phyloP scores from a whole-genome alignment of 2,888 invertebrate species.

The Stenurella melanura region DNA sequence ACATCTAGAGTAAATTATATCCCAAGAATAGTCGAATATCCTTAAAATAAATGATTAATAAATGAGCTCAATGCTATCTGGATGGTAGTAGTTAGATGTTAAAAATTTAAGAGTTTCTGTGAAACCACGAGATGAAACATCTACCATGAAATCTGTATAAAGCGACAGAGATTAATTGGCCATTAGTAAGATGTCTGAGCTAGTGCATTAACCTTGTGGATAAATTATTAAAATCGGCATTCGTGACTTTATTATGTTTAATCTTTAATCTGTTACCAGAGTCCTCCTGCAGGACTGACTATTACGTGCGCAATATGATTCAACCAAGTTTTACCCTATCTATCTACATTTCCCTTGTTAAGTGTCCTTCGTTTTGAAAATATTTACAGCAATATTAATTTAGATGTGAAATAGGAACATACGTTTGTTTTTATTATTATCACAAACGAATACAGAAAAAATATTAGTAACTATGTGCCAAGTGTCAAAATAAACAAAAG shows the following conservation, averaged over 20 bases:
- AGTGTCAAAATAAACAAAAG: no score
- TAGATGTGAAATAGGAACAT: no score
- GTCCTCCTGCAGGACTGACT: slow-evolving; percentile 23
- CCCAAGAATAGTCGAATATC: slow-evolving; percentile 17
- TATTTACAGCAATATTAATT: slow-evolving; percentile 56
- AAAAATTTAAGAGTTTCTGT: slow-evolving; percentile 26
- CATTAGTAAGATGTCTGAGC: slow-evolving; percentile 42
- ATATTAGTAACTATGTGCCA: no score
- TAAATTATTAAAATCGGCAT: slow-evolving; percentile 59
- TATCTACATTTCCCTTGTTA: slow-evolving; percentile 45
- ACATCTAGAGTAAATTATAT: slow-evolving; percentile 15
- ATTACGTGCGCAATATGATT: slow-evolving; percentile 7
- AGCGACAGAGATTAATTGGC: slow-evolving; percentile 41
- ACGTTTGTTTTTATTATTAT: no score
- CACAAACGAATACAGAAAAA: no score
- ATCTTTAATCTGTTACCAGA: slow-evolving; percentile 60
- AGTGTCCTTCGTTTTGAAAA: slow-evolving; percentile 61
- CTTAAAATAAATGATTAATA: slow-evolving; percentile 23
- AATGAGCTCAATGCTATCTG: slow-evolving; percentile 26
- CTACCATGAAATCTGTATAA: slow-evolving; percentile 34
- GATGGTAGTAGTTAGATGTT: slow-evolving; percentile 9
- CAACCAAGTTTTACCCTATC: slow-evolving; percentile 37
- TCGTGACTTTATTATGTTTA: slow-evolving; percentile 66
- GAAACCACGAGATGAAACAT: slow-evolving; percentile 21
- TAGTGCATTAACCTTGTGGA: slow-evolving; percentile 31